Conservation (phyloP, 2,888 invertebrate species). For the Tethea ocularis region DNA sequence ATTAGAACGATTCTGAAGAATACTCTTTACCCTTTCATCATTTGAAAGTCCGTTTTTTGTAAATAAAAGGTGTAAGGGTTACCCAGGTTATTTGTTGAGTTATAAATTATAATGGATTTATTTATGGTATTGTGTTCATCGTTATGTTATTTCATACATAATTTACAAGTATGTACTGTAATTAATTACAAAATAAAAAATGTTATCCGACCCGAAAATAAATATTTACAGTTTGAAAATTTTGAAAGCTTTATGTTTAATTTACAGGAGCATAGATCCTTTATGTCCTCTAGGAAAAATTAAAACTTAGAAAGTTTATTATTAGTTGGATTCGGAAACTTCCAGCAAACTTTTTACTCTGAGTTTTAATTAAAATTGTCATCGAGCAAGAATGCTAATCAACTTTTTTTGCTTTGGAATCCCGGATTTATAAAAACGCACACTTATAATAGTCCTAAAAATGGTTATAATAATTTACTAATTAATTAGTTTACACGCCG, state of each 20-base stretch:
- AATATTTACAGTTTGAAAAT: too few relatives aligned
- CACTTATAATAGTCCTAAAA: not conserved
- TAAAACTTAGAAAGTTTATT: not conserved
- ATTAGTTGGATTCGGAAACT: not conserved
- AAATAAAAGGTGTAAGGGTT: too few relatives aligned
- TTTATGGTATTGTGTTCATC: too few relatives aligned
- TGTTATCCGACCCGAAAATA: too few relatives aligned
- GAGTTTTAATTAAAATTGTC: constrained; percentile 5
- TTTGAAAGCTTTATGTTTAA: not conserved
- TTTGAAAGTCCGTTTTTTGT: not conserved
- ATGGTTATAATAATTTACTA: too few relatives aligned
- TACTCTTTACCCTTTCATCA: not conserved
- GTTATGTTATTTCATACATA: too few relatives aligned
- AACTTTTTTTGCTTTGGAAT: not conserved
- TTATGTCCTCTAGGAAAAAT: not conserved
- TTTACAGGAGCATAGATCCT: not conserved
- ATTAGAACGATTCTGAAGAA: not conserved
- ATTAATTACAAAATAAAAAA: too few relatives aligned
- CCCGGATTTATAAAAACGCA: not conserved
- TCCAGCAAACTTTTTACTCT: not conserved
- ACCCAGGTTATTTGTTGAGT: too few relatives aligned
- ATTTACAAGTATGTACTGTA: not conserved
- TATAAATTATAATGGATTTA: too few relatives aligned
- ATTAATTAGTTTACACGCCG: too few relatives aligned
- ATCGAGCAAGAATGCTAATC: constrained; percentile 3